phyloP scores from a whole-genome alignment of 2,113 vertebrate species.

The Pionites leucogaster region DNA sequence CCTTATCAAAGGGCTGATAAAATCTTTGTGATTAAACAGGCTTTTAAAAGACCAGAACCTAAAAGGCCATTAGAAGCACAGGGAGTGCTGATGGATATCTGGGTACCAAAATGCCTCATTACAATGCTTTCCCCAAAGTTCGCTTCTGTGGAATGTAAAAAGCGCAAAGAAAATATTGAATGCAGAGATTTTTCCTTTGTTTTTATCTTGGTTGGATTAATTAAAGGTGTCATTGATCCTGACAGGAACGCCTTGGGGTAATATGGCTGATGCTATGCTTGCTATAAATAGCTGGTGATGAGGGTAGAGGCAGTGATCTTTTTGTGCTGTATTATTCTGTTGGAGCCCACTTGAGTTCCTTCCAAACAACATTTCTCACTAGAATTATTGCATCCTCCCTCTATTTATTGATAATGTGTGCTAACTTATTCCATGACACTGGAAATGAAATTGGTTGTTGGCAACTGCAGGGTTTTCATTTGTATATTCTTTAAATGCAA shows the following conservation, averaged over 20 bases:
- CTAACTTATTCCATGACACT: background rate
- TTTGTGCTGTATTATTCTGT: slow-evolving; percentile 29
- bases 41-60: background rate
- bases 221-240: slow-evolving; percentile 30
- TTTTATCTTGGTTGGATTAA: slow-evolving; percentile 22
- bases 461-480: background rate
- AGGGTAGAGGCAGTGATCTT: background rate
- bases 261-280: background rate
- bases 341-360: background rate
- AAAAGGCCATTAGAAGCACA: background rate
- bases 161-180: background rate
- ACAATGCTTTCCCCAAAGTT: background rate
- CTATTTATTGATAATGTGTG: background rate
- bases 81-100: background rate
- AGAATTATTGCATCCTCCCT: background rate
- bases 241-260: slow-evolving; percentile 29
- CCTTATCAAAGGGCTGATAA: background rate
- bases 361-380: background rate
- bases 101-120: background rate
- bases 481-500: background rate
- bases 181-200: background rate
- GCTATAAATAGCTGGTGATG: slow-evolving; percentile 4
- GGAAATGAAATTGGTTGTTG: background rate
- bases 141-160: background rate
- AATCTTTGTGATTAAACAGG: background rate